Base-by-base conservation (phyloP, 2,888 invertebrate genomes). In the Crocallis elinguaria region DNA sequence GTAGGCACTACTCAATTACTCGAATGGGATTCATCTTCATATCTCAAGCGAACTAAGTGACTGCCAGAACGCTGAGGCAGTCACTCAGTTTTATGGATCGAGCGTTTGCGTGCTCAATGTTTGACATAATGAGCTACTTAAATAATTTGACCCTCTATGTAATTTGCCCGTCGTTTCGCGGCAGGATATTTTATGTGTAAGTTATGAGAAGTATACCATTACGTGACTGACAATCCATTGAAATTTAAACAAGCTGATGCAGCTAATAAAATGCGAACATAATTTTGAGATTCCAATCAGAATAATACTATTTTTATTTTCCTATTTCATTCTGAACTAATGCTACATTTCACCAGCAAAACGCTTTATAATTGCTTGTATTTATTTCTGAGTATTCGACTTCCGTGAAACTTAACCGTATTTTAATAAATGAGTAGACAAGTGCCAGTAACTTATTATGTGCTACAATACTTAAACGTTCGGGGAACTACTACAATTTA, bases 1-100 rank as follows among this genome's bases (percentile, higher is more conserved):
- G 57, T 54, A 49, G 57, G 50, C 51, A 71, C 75, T 74, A 75
- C 73, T 76, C 75, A 79, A 79, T 82, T 82, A 77, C 76, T 57
- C 49, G 72, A 77, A 77, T 74, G 70, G 71, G 71, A 84, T 84
- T 76, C 77, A 72, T 84, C 80, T 79, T 79, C 78, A 75, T 77
- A 78, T 79, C 78, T 77, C 71, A 63, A 71, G 57, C 64, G 71
- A 67, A 35, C 30, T 46, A 30, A 52, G 38, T 32, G 23, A 25
- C 36, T 9, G 51, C n/a, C n/a, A n/a, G 12, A 23, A 8, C 14
- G 38, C 65, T 64, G 60, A 71, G 73, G 60, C 73, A 75, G 75
- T 77, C 81, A 75, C 79, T 79, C 77, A 77, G 73, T 77, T 81
- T 86, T 83, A 87, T 82, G 81, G 84, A 87, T 86, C 71, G 82